Conservation (phyloP, 2,113 vertebrate species). For the Thunnus maccoyii region DNA sequence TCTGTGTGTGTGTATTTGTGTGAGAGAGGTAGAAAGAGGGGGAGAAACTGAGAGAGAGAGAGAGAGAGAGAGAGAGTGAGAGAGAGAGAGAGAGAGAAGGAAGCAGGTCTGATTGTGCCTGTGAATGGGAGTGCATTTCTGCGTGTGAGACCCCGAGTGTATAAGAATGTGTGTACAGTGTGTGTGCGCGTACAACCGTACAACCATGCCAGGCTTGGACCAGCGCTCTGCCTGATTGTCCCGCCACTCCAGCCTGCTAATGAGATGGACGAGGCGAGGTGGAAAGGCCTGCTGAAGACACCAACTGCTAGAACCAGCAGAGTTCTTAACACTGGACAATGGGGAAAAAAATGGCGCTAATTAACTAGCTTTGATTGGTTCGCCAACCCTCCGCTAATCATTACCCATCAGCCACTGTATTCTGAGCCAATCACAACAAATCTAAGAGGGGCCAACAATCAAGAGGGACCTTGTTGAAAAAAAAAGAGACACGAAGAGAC, state of each 20-base stretch:
- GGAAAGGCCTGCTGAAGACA: constrained; percentile 27
- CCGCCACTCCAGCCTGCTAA: constrained; percentile 47
- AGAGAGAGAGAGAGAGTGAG: not conserved
- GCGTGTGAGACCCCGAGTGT: not conserved
- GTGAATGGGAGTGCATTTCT: constrained; percentile 20
- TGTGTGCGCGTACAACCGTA: not conserved
- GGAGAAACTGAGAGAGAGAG: too few relatives aligned
- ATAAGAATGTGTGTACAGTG: not conserved
- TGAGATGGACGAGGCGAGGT: constrained; percentile 20
- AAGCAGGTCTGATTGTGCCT: constrained; percentile 23
- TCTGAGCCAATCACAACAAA: constrained; percentile 39
- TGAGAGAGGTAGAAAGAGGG: not conserved
- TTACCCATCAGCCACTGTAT: constrained; percentile 24
- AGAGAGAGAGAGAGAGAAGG: not conserved
- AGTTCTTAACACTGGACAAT: constrained; percentile 34
- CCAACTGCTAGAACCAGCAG: not conserved
- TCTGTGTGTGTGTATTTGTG: not conserved
- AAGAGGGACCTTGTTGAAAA: constrained; percentile 20
- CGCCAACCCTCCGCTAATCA: constrained; percentile 36
- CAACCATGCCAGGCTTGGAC: constrained; percentile 15
- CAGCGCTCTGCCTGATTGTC: constrained; percentile 52
- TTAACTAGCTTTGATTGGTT: constrained; percentile 63
- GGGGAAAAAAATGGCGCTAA: constrained; percentile 51
- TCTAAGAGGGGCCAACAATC: constrained; percentile 23
- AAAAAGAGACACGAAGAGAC: not conserved